These are phyloP conservation scores for Sus cebifrons DNA, from an alignment of 2,797 vertebrate species.

Conservation along the genomic window DNA sequence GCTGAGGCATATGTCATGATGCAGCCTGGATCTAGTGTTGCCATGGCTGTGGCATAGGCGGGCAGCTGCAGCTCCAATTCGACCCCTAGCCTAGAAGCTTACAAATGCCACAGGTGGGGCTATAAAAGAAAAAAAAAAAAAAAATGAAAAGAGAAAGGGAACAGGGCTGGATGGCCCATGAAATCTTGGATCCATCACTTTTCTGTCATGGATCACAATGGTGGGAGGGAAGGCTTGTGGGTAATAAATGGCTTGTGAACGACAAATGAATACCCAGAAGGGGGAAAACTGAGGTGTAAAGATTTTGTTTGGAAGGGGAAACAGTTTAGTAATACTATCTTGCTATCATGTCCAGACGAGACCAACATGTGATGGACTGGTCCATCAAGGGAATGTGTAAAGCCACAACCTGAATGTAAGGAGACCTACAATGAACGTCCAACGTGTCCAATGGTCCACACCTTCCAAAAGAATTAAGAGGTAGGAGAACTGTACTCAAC, in stretches of 20 bases:
- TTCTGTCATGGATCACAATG: not conserved
- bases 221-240: not conserved
- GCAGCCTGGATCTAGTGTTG: too few relatives aligned
- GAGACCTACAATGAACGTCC: not conserved
- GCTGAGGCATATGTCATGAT: too few relatives aligned
- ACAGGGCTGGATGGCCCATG: not conserved
- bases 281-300: not conserved
- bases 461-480: conserved; percentile 22
- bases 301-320: conserved; percentile 50
- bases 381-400: not conserved
- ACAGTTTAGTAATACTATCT: not conserved
- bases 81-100: too few relatives aligned
- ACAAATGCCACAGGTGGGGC: too few relatives aligned
- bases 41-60: too few relatives aligned
- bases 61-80: too few relatives aligned
- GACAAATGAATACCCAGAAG: not conserved
- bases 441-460: not conserved
- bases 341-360: not conserved
- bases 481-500: not conserved
- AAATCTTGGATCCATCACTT: not conserved
- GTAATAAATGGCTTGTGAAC: not conserved
- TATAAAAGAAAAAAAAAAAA: too few relatives aligned
- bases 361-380: not conserved
- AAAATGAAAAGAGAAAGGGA: not conserved
- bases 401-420: not conserved